Percentiles rank a stretch among this genome's conserved stretches.
phyloP scores from a whole-genome alignment of 2,888 invertebrate species.

The Lysandra bellargus region DNA sequence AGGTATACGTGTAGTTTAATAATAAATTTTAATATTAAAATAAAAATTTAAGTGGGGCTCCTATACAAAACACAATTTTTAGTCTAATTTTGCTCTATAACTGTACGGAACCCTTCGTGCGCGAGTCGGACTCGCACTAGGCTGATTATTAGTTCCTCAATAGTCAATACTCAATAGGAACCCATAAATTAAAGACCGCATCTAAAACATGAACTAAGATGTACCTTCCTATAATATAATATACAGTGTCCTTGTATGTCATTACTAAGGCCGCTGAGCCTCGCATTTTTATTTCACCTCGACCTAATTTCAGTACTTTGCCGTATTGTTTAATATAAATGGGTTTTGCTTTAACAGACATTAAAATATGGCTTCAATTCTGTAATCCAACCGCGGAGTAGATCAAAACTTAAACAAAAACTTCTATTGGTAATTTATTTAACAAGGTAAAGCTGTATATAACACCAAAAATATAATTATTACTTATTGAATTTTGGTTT shows the following conservation, averaged over 20 bases:
- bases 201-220: neutral
- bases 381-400: neutral
- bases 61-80: no score
- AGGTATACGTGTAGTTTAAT: no score
- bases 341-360: slow-evolving; percentile 16
- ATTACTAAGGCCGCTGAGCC: slow-evolving; percentile 13
- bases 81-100: no score
- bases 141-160: no score
- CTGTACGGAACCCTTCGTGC: no score
- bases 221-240: neutral
- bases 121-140: no score
- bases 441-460: no score
- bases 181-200: neutral
- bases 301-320: slow-evolving; percentile 14
- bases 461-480: no score
- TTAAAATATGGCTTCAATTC: slow-evolving; percentile 6
- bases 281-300: slow-evolving; percentile 23
- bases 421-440: neutral
- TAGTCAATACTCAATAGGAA: neutral
- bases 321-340: slow-evolving; percentile 22
- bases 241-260: slow-evolving; percentile 19
- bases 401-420: neutral
- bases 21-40: no score
- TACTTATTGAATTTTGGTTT: no score
- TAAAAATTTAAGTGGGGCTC: no score